Percentiles rank a stretch among this genome's conserved stretches.
Evolutionary conservation across 2,888 invertebrate genomes (phyloP).

Genomic region (Euspilapteryx auroguttella): DNA sequence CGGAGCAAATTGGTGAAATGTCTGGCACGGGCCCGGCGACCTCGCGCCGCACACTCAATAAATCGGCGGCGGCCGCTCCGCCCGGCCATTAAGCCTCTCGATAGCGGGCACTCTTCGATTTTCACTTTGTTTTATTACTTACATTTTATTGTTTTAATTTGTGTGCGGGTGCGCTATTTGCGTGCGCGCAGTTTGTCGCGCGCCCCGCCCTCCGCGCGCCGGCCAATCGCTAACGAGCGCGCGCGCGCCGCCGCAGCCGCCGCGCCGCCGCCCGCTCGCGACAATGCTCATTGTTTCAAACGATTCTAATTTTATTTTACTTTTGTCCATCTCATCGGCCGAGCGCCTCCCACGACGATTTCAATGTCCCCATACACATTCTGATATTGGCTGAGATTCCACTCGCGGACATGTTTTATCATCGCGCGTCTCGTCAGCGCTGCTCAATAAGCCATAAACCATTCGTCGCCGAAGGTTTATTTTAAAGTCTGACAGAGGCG

Average conservation of each 20-base stretch:
- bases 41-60: constrained; percentile 23
- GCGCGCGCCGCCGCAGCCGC: constrained; percentile 22
- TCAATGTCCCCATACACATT: constrained; percentile 42
- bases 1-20: too few relatives aligned
- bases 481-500: constrained; percentile 42
- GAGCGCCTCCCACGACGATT: constrained; percentile 53
- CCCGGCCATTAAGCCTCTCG: constrained; percentile 51
- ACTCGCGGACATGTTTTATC: constrained; percentile 42
- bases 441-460: constrained; percentile 60
- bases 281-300: constrained; percentile 55
- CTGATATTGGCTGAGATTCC: constrained; percentile 57
- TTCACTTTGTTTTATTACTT: constrained; percentile 56
- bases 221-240: constrained; percentile 40
- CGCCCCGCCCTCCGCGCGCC: constrained; percentile 37
- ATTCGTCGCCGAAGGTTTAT: constrained; percentile 55
- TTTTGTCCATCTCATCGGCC: constrained; percentile 27
- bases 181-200: constrained; percentile 55
- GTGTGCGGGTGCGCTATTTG: constrained; percentile 58
- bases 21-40: too few relatives aligned
- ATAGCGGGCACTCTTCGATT: constrained; percentile 46
- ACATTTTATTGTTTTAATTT: constrained; percentile 61
- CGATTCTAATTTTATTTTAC: constrained; percentile 48
- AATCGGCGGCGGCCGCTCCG: constrained; percentile 39
- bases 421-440: constrained; percentile 51
- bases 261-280: constrained; percentile 20